phyloP scores from a whole-genome alignment of 2,113 vertebrate species.

The Solea solea region DNA sequence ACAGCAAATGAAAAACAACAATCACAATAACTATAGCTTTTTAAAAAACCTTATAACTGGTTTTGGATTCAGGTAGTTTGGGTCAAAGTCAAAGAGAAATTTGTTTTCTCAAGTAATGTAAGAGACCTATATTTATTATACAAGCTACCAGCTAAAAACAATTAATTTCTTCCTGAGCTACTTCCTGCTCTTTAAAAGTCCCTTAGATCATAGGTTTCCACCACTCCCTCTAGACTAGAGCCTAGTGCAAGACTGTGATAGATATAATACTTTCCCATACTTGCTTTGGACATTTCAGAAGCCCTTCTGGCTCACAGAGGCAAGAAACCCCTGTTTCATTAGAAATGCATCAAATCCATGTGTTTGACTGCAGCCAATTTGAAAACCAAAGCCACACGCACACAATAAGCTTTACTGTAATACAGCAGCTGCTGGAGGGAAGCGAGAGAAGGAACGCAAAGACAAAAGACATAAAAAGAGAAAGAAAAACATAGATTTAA shows the following conservation, averaged over 20 bases:
- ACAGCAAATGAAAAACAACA: background rate
- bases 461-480: no score
- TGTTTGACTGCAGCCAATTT: no score
- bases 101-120: background rate
- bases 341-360: no score
- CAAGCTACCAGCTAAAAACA: conserved; percentile 3
- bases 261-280: background rate
- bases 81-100: no score
- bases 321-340: no score
- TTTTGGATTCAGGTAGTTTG: background rate
- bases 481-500: no score
- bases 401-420: no score
- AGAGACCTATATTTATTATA: background rate
- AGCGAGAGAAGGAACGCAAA: no score
- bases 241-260: background rate
- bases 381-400: no score
- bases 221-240: conserved; percentile 8
- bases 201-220: conserved; percentile 2
- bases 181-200: conserved; percentile 2
- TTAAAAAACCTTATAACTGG: background rate
- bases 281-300: background rate
- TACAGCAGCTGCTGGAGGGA: no score
- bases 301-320: background rate
- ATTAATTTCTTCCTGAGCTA: background rate
- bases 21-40: background rate